These are phyloP conservation scores for Tortricodes alternella DNA, from an alignment of 2,888 invertebrate genomes.

Conservation along the genomic window DNA sequence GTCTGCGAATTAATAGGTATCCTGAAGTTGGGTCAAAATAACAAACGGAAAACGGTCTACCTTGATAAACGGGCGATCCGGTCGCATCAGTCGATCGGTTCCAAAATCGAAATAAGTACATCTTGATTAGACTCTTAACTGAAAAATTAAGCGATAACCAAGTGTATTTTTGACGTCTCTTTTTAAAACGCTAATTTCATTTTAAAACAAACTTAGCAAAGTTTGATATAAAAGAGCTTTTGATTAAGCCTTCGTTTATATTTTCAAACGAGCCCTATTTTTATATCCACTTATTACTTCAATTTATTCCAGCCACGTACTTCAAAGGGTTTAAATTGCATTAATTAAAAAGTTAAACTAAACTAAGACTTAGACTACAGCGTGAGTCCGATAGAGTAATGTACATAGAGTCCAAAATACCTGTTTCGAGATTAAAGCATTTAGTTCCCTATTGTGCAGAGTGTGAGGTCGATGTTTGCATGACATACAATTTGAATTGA, in stretches of 20 bases:
- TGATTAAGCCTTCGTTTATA: no score
- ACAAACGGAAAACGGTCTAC: conserved; percentile 7
- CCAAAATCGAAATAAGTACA: background rate
- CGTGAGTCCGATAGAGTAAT: conserved; percentile 55
- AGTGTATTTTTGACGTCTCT: no score
- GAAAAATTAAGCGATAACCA: no score
- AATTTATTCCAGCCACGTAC: conserved; percentile 23
- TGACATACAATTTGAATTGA: conserved; percentile 39
- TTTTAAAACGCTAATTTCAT: no score
- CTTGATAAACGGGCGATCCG: conserved; percentile 10
- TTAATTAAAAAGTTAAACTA: conserved; percentile 35
- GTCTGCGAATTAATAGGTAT: conserved; percentile 4
- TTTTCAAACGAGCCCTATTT: no score
- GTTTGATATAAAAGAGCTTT: background rate
- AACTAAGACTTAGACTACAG: conserved; percentile 58
- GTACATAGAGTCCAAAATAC: conserved; percentile 77
- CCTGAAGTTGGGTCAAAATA: conserved; percentile 3
- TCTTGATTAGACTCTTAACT: no score
- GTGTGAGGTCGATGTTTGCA: conserved; percentile 44
- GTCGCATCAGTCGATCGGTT: background rate
- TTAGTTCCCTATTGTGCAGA: conserved; percentile 71
- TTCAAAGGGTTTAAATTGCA: conserved; percentile 37
- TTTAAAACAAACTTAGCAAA: no score
- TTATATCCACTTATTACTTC: no score
- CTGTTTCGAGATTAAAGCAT: conserved; percentile 81